A percentile compares a stretch with the other conserved stretches of the same genome.
Conservation (phyloP, 2,888 invertebrate species). For the Phalangium opilio region DNA sequence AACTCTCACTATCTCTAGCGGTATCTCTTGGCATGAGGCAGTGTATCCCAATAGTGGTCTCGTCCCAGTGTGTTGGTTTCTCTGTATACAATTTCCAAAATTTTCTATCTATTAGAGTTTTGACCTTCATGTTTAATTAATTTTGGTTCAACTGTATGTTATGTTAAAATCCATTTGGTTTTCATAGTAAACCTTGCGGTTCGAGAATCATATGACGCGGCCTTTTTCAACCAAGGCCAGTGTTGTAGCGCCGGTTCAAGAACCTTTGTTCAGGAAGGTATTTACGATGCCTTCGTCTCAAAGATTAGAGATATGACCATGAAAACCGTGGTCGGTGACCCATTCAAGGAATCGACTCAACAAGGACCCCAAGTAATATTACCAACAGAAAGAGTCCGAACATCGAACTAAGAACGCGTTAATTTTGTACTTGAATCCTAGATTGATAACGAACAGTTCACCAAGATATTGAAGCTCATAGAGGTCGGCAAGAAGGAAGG, state of each 20-base stretch:
- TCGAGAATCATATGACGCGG: conserved; percentile 25
- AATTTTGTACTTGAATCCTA: conserved; percentile 1
- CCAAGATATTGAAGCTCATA: conserved; percentile 29
- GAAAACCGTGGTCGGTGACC: conserved; percentile 26
- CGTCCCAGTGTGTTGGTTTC: no score
- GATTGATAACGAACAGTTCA: conserved; percentile 30
- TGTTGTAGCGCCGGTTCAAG: conserved; percentile 33
- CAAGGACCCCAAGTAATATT: conserved; percentile 26
- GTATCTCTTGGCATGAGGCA: no score
- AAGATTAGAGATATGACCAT: conserved; percentile 21
- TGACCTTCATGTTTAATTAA: no score
- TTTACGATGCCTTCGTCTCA: conserved; percentile 35
- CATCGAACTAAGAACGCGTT: not conserved
- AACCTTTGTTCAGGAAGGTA: conserved; percentile 33
- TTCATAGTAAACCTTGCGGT: conserved; percentile 24
- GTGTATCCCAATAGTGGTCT: no score
- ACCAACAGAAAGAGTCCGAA: no score
- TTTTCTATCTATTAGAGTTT: no score
- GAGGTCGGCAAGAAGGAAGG: conserved; percentile 30
- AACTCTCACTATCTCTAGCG: no score
- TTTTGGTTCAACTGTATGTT: no score
- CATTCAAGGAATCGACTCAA: conserved; percentile 23
- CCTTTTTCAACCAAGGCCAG: conserved; percentile 33
- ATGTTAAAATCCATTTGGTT: no score
- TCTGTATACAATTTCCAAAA: no score